Percentiles rank a stretch among this genome's conserved stretches.
Evolutionary conservation across 1,140 invertebrate species (phyloP).

Genomic region (Octopus bimaculoides): DNA sequence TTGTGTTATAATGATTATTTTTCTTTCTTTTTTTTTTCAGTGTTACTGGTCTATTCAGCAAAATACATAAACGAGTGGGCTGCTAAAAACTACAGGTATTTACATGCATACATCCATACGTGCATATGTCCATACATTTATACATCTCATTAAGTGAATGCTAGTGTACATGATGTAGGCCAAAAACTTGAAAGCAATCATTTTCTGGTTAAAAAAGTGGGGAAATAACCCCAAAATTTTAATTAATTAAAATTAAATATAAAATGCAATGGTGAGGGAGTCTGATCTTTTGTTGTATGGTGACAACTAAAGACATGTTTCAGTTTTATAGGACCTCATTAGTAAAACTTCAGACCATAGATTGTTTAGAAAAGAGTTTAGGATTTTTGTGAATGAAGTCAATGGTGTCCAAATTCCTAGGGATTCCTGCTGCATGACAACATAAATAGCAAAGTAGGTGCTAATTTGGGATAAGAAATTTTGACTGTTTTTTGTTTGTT

Average conservation of each 20-base stretch:
- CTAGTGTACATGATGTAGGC: neutral
- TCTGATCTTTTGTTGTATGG: too few relatives aligned
- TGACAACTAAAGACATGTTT: too few relatives aligned
- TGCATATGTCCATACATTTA: neutral
- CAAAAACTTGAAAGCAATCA: neutral
- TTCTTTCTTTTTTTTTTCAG: slow-evolving; percentile 27
- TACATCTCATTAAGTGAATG: neutral
- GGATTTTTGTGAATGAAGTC: too few relatives aligned
- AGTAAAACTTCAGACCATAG: too few relatives aligned
- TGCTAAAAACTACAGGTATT: slow-evolving; percentile 26
- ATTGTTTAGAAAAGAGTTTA: too few relatives aligned
- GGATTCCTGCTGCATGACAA: too few relatives aligned
- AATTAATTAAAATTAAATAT: neutral
- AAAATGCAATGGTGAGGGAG: neutral
- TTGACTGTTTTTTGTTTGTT: too few relatives aligned
- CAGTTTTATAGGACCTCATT: too few relatives aligned
- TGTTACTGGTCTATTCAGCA: slow-evolving; percentile 26
- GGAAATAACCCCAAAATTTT: neutral
- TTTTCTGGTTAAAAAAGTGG: neutral
- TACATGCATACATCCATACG: neutral
- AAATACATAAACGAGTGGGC: slow-evolving; percentile 31
- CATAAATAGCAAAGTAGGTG: too few relatives aligned
- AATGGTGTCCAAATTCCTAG: too few relatives aligned
- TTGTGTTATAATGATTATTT: too few relatives aligned
- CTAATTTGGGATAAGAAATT: too few relatives aligned